These are phyloP conservation scores for Podarcis muralis DNA, from an alignment of 2,113 vertebrate species.

Conservation along the genomic window DNA sequence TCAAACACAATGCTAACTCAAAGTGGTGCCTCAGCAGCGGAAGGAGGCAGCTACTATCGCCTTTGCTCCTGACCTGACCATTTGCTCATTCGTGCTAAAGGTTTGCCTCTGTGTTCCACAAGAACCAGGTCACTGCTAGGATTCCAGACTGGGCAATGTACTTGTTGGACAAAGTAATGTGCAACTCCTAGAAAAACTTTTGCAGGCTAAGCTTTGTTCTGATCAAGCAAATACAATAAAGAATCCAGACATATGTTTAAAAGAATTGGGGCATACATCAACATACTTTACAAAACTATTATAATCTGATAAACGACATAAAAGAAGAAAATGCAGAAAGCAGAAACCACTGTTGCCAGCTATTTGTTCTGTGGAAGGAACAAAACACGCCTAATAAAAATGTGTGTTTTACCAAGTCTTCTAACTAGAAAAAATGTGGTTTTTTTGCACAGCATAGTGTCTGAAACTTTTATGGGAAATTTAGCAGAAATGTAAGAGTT, in stretches of 20 bases:
- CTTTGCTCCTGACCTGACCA: too few relatives aligned
- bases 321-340: neutral
- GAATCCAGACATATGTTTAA: neutral
- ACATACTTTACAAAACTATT: neutral
- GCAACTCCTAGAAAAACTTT: neutral
- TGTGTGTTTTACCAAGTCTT: neutral
- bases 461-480: conserved; percentile 53
- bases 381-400: neutral
- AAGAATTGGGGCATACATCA: neutral
- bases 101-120: too few relatives aligned
- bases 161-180: neutral
- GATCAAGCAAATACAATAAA: neutral
- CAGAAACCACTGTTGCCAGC: neutral
- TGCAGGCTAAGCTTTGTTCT: neutral
- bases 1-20: too few relatives aligned
- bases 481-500: conserved; percentile 35
- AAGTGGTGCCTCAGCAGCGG: too few relatives aligned
- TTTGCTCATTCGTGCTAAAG: too few relatives aligned
- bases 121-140: neutral
- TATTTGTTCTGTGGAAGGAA: neutral
- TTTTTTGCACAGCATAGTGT: conserved; percentile 1
- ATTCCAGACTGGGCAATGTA: neutral
- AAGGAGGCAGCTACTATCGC: too few relatives aligned
- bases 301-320: neutral
- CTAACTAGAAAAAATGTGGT: neutral